Evolutionary conservation across 2,888 invertebrate species (phyloP).

Genomic region (Schizotus pectinicornis): DNA sequence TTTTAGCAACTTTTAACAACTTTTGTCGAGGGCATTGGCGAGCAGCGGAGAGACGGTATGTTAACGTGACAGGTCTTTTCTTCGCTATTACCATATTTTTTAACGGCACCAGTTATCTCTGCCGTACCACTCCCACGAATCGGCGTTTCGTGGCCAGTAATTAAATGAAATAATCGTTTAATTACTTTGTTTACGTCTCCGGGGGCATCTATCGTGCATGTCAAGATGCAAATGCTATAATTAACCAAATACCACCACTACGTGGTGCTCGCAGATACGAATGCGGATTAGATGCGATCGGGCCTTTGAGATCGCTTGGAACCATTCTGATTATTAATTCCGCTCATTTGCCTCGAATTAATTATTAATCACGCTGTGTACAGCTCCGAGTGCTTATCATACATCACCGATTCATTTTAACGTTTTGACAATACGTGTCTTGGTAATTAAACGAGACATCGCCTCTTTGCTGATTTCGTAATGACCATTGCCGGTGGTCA

Average conservation of each 20-base stretch:
- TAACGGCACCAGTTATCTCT: not conserved
- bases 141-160: conserved; percentile 37
- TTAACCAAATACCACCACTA: conserved; percentile 23
- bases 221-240: conserved; percentile 27
- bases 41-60: conserved; percentile 5
- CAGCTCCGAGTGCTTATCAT: conserved; percentile 37
- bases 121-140: conserved; percentile 8
- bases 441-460: conserved; percentile 40
- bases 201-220: conserved; percentile 30
- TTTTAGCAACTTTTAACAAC: too few relatives aligned
- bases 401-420: conserved; percentile 35
- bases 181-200: conserved; percentile 51
- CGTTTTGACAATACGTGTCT: conserved; percentile 41
- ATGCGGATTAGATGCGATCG: conserved; percentile 6
- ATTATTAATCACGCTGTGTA: conserved; percentile 45
- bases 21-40: not conserved
- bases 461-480: conserved; percentile 10
- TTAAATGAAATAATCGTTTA: conserved; percentile 51
- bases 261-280: conserved; percentile 4
- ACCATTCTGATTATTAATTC: conserved; percentile 36
- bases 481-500: conserved; percentile 9
- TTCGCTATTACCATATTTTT: not conserved
- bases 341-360: conserved; percentile 41
- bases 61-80: not conserved
- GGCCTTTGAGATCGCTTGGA: conserved; percentile 2